Evolutionary conservation across 2,797 vertebrate species (phyloP).

Genomic region (Poecilia wingei): DNA sequence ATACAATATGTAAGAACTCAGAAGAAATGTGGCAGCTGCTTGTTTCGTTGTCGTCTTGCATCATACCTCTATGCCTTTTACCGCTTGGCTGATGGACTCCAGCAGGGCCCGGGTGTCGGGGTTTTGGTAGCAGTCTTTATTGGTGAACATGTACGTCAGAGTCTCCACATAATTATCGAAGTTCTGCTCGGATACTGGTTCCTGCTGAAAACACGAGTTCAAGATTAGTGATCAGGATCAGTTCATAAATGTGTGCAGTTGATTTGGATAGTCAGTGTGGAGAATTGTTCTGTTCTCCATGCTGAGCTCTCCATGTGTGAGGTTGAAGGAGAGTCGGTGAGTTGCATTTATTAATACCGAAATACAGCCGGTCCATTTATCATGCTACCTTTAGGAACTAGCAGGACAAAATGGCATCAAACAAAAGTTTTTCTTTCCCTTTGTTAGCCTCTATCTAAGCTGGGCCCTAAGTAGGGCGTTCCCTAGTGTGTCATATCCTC

Average conservation of each 20-base stretch:
- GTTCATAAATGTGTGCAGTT: background rate
- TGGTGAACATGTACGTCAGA: slow-evolving; percentile 97
- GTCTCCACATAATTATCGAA: slow-evolving; percentile 95
- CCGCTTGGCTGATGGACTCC: slow-evolving; percentile 97
- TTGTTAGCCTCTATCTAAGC: no score
- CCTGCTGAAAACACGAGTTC: slow-evolving; percentile 78
- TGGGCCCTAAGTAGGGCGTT: no score
- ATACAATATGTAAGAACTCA: slow-evolving; percentile 52
- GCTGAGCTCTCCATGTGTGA: no score
- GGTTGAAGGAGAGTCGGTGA: no score
- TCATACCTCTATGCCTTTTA: slow-evolving; percentile 98
- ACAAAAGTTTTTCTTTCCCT: no score
- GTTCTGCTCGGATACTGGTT: slow-evolving; percentile 96
- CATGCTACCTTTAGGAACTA: no score
- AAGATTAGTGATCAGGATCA: background rate
- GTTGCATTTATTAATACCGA: no score
- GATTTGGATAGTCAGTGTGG: background rate
- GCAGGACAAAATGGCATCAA: no score
- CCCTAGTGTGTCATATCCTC: no score
- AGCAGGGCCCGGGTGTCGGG: slow-evolving; percentile 96
- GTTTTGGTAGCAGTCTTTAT: slow-evolving; percentile 98
- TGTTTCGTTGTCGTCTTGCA: slow-evolving; percentile 23
- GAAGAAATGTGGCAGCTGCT: slow-evolving; percentile 52
- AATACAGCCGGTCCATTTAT: no score
- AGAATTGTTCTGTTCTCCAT: no score